Base-by-base conservation (phyloP, 2,797 vertebrate genomes). In the Spheniscus humboldti region DNA sequence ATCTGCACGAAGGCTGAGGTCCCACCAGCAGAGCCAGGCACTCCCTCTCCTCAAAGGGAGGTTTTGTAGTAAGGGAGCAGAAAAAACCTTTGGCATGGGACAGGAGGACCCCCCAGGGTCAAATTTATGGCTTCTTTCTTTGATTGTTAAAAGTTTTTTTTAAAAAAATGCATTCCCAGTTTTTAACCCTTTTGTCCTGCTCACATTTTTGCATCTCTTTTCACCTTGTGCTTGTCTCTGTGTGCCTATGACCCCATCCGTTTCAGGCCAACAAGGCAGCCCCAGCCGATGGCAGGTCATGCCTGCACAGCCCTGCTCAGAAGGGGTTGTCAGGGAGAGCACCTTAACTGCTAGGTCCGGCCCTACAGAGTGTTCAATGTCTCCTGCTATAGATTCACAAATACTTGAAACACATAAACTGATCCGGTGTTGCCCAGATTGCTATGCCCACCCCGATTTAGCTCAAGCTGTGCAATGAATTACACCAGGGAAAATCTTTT, bases 311-410 rank as follows among this genome's bases (percentile, higher is more conserved):
- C 37, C 18, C 60, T 30, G 37, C 57, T 53, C 16, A 18, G 52
- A 41, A 30, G 39, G 24, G 9, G 33, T 20, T 20, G 22, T 2
- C 1, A 3, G 37, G 41, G 55, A 62, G 10, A 35, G 15, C 57
- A 55, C 11, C 35, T 6, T 4, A 31, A 14, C 30, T 4, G 35
- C 43, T 9, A 12, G 11, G 56, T 57, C 50, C 10, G 7, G 69
- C 13, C 13, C 52, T 41, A 13, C 24, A 11, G 27, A 15, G 16
- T 1, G 7, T 23, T 9, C 16, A 19, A 1, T 2, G 3, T 17
- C 53, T 88, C 47, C 53, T 66, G n/a, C 30, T 77, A 13, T 10
- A 35, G 52, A 5, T 17, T 53, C 39, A 28, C 30, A 66, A 30
- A 35, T 5, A 39, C 31, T 18, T 19, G 31, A 50, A 77, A 43